Evolutionary conservation across 2,797 vertebrate genomes (phyloP).

Genomic region (Danionella dracula): DNA sequence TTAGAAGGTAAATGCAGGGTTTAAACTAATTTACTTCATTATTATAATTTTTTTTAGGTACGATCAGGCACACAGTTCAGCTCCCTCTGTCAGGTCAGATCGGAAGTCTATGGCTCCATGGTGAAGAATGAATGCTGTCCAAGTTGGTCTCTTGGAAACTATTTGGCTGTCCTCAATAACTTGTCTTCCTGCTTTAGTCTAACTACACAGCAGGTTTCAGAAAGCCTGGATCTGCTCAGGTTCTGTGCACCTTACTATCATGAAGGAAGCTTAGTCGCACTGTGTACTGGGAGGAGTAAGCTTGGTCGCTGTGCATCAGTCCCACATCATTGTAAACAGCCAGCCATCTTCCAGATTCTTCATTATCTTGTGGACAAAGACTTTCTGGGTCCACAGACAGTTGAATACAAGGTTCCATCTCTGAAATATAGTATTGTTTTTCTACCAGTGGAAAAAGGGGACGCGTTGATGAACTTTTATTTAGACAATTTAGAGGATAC

Average conservation of each 20-base stretch:
- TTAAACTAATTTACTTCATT: too few species aligned
- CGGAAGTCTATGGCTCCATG: conserved; percentile 50
- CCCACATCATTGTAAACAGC: conserved; percentile 82
- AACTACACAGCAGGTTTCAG: conserved; percentile 81
- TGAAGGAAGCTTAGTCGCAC: conserved; percentile 74
- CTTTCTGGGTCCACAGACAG: conserved; percentile 91
- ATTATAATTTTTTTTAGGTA: too few species aligned
- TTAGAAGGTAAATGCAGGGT: too few species aligned
- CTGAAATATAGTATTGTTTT: conserved; percentile 94
- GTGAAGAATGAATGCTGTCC: conserved; percentile 82
- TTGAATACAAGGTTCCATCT: conserved; percentile 93
- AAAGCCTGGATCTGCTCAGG: conserved; percentile 82
- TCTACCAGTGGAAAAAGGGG: conserved; percentile 83
- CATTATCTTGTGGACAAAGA: conserved; percentile 95
- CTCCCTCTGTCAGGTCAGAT: conserved; percentile 77
- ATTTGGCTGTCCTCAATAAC: conserved; percentile 88
- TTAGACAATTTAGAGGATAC: conserved; percentile 79
- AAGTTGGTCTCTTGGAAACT: conserved; percentile 97
- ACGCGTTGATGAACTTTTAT: conserved; percentile 89
- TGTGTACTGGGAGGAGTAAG: conserved; percentile 74
- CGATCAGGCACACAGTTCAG: conserved; percentile 83
- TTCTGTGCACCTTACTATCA: conserved; percentile 90
- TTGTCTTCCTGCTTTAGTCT: conserved; percentile 88
- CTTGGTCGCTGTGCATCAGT: conserved; percentile 77
- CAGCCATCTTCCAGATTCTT: conserved; percentile 85